A percentile compares a stretch with the other conserved stretches of the same genome.
Conservation (phyloP, 2,113 vertebrate genomes). For the Haemorhous mexicanus region DNA sequence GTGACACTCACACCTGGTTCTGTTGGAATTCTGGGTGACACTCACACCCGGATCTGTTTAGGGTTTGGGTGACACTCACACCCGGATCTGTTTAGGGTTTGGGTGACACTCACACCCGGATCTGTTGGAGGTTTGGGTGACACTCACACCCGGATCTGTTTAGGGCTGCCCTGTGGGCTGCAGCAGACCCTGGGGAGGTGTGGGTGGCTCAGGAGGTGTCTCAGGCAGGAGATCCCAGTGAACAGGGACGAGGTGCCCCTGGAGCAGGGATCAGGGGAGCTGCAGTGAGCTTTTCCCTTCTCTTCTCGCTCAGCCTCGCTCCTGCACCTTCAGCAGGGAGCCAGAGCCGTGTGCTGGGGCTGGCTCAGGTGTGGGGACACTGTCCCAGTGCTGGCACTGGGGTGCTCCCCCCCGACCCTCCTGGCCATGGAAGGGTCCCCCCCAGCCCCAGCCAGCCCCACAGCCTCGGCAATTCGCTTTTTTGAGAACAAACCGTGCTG, state of each 20-base stretch:
- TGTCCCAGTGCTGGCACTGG: fast-evolving
- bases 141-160: fast-evolving
- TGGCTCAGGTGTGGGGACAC: fast-evolving
- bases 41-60: fast-evolving
- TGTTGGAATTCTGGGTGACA: background rate
- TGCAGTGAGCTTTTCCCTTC: background rate
- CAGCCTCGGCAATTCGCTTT: background rate
- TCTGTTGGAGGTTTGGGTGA: background rate
- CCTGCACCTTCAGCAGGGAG: fast-evolving
- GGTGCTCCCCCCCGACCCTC: background rate
- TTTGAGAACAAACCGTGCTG: too few relatives aligned
- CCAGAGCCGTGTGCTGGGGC: fast-evolving
- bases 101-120: fast-evolving
- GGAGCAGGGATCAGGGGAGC: background rate
- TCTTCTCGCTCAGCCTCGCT: fast-evolving
- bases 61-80: fast-evolving
- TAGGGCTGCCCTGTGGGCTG: background rate
- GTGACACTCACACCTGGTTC: background rate
- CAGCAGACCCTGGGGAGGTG: background rate
- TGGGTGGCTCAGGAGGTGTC: background rate
- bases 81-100: background rate
- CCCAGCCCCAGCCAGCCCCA: fast-evolving
- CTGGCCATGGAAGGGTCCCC: too few relatives aligned
- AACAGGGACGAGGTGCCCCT: fast-evolving
- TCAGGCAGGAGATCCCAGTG: fast-evolving